Conservation (phyloP, 2,113 vertebrate species). For the Illadopsis cleaveri region DNA sequence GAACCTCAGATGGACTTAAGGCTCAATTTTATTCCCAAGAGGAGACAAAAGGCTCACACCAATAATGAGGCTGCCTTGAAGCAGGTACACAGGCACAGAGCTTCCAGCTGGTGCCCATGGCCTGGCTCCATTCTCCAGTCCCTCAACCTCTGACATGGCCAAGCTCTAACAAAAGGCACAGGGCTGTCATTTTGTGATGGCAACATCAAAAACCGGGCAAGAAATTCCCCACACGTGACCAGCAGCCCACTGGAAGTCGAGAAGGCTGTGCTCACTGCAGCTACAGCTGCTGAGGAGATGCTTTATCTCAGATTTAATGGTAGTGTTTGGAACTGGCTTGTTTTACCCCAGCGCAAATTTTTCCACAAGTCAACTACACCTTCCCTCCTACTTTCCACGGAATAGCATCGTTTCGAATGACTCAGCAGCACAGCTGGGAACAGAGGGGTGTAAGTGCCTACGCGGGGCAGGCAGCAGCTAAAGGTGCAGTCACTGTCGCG, state of each 20-base stretch:
- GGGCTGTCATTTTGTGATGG: rapidly evolving
- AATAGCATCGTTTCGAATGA: rapidly evolving
- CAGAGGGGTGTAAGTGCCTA: rapidly evolving
- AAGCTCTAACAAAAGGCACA: not conserved
- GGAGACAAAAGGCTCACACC: not conserved
- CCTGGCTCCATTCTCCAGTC: not conserved
- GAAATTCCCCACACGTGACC: rapidly evolving
- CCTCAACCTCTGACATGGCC: rapidly evolving
- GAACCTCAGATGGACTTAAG: not conserved
- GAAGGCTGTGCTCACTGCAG: rapidly evolving
- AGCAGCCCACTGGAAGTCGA: rapidly evolving
- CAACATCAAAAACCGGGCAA: rapidly evolving
- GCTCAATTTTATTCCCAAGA: not conserved
- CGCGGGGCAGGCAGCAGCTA: rapidly evolving
- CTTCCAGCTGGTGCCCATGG: not conserved
- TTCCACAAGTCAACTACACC: no score
- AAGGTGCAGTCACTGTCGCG: rapidly evolving
- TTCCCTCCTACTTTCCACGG: rapidly evolving
- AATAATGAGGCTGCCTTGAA: not conserved
- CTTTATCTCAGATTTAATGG: not conserved
- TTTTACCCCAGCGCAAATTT: rapidly evolving
- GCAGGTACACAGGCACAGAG: no score
- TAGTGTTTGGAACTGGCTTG: not conserved
- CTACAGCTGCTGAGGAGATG: not conserved
- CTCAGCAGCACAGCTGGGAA: not conserved